These are phyloP conservation scores for Tenualosa thibaudeaui DNA, from an alignment of 2,797 vertebrate genomes.

Conservation along the genomic window DNA sequence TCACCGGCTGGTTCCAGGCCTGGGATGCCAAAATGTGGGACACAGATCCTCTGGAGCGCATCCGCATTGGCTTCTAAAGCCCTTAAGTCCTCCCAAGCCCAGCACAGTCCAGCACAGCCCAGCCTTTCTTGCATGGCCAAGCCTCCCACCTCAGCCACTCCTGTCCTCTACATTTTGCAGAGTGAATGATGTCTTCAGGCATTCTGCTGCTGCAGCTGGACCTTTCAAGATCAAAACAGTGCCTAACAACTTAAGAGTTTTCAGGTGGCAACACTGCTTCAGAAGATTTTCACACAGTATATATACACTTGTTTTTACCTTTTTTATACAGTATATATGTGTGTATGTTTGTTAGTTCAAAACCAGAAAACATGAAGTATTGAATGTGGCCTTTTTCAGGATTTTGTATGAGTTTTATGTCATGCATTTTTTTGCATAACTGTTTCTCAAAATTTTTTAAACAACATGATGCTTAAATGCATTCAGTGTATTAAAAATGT, in stretches of 20 bases:
- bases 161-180: constrained; percentile 29
- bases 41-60: constrained; percentile 58
- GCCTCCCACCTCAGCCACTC: not conserved
- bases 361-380: not conserved
- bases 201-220: not conserved
- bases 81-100: not conserved
- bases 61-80: constrained; percentile 64
- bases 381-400: constrained; percentile 14
- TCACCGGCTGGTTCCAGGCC: constrained; percentile 77
- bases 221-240: constrained; percentile 21
- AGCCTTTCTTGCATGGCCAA: constrained; percentile 35
- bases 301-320: constrained; percentile 7
- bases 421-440: not conserved
- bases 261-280: not conserved
- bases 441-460: not conserved
- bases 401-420: not conserved
- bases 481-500: not conserved
- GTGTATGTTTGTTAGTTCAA: not conserved
- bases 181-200: constrained; percentile 18
- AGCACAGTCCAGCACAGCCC: not conserved
- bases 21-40: constrained; percentile 74
- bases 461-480: not conserved
- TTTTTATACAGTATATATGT: not conserved
- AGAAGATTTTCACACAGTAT: not conserved
- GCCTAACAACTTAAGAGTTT: not conserved